A percentile compares a stretch with the other conserved stretches of the same genome.
Evolutionary conservation across 2,113 vertebrate species (phyloP).

Genomic region (Hipposideros armiger): DNA sequence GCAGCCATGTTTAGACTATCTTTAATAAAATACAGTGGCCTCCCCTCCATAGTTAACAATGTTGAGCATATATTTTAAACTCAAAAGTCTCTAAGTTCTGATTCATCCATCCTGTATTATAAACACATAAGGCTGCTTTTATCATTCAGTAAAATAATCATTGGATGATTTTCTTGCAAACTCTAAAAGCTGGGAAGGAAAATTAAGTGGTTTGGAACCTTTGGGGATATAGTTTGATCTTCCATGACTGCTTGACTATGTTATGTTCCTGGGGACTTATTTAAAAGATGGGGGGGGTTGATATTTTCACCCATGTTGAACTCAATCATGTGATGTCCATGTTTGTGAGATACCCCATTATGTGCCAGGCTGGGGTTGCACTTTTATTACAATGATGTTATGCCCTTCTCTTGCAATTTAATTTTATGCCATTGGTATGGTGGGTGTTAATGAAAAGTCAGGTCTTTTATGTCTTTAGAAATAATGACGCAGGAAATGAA

Average conservation of each 20-base stretch:
- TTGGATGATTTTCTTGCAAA: constrained; percentile 84
- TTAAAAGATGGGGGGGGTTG: constrained; percentile 24
- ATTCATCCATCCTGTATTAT: constrained; percentile 72
- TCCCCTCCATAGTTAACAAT: constrained; percentile 46
- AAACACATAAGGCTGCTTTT: constrained; percentile 83
- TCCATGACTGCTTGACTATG: constrained; percentile 80
- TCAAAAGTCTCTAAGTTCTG: constrained; percentile 41
- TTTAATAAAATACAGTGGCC: constrained; percentile 82
- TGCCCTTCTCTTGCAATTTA: constrained; percentile 82
- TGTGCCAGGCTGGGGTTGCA: constrained; percentile 73
- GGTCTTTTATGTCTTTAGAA: constrained; percentile 83
- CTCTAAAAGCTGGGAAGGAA: constrained; percentile 77
- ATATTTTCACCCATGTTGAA: constrained; percentile 83
- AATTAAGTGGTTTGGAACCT: constrained; percentile 76
- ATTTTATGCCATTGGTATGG: constrained; percentile 83
- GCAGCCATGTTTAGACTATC: constrained; percentile 79
- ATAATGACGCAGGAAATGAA: constrained; percentile 82
- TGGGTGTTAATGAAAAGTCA: constrained; percentile 85
- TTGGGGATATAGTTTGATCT: constrained; percentile 85
- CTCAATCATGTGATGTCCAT: constrained; percentile 79
- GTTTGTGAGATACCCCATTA: constrained; percentile 32
- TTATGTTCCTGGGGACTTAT: constrained; percentile 75
- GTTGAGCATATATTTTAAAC: constrained; percentile 38
- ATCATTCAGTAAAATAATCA: constrained; percentile 78
- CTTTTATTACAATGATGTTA: constrained; percentile 84